A percentile compares a stretch with the other conserved stretches of the same genome.
Evolutionary conservation across 2,113 vertebrate species (phyloP).

Genomic region (Phalacrocorax pelagicus): DNA sequence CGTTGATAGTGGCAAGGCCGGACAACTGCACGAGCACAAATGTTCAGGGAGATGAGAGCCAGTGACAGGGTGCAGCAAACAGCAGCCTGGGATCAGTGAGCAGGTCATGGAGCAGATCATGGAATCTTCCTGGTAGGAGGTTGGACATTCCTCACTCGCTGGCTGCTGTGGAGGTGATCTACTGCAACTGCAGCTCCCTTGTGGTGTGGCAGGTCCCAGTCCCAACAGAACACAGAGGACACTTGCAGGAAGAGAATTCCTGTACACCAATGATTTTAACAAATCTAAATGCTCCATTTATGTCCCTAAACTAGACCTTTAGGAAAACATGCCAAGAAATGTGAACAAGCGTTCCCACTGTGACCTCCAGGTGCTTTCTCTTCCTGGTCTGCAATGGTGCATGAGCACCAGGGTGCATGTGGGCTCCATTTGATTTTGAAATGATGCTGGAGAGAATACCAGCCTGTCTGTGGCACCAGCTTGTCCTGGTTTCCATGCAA

Average conservation of each 20-base stretch:
- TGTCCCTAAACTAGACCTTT: not conserved
- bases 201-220: not conserved
- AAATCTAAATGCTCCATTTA: not conserved
- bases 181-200: not conserved
- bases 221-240: not conserved
- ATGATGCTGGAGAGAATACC: not conserved
- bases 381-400: not conserved
- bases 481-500: not conserved
- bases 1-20: not conserved
- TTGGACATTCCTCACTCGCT: not conserved
- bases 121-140: not conserved
- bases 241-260: not conserved
- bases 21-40: not conserved
- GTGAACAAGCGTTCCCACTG: not conserved
- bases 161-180: not conserved
- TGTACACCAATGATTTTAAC: not conserved
- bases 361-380: not conserved
- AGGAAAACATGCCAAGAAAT: not conserved
- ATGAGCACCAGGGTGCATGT: not conserved
- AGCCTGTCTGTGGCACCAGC: not conserved
- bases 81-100: not conserved
- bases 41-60: not conserved
- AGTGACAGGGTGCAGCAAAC: not conserved
- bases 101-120: not conserved
- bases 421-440: not conserved